Percentiles rank a stretch among this genome's conserved stretches.
Conservation (phyloP, 2,888 invertebrate species). For the Pterobdella sp. region DNA sequence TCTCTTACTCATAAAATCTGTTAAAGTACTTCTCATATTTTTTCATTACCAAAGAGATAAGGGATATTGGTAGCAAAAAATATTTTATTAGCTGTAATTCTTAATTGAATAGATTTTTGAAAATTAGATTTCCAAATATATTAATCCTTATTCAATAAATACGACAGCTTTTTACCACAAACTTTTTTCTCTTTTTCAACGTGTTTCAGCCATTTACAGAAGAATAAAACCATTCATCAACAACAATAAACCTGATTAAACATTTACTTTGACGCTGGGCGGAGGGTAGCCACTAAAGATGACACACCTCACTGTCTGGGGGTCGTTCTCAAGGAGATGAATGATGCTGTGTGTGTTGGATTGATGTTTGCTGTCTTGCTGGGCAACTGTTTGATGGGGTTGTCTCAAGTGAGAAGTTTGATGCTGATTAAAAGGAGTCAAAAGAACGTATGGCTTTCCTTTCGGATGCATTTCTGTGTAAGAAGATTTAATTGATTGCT, state of each 20-base stretch:
- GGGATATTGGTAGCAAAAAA: no score
- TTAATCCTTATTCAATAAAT: no score
- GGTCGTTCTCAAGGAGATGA: neutral
- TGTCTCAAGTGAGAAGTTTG: neutral
- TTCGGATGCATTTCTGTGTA: neutral
- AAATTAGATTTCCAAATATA: no score
- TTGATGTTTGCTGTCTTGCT: neutral
- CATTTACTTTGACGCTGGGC: slow-evolving; percentile 10
- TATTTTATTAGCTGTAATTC: no score
- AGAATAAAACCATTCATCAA: neutral
- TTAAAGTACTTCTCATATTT: no score
- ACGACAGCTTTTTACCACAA: neutral
- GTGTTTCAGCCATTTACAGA: neutral
- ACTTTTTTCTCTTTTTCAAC: neutral
- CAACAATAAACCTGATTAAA: neutral
- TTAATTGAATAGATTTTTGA: no score
- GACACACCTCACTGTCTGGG: slow-evolving; percentile 14
- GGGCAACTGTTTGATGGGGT: neutral
- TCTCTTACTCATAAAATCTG: no score
- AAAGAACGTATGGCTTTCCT: neutral
- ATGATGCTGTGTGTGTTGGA: neutral
- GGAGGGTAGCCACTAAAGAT: slow-evolving; percentile 22
- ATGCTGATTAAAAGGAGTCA: neutral
- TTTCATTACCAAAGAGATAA: no score
- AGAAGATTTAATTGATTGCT: neutral